A percentile compares a stretch with the other conserved stretches of the same genome.
Evolutionary conservation across 2,797 vertebrate species (phyloP).

Genomic region (Pelochelys cantorii): DNA sequence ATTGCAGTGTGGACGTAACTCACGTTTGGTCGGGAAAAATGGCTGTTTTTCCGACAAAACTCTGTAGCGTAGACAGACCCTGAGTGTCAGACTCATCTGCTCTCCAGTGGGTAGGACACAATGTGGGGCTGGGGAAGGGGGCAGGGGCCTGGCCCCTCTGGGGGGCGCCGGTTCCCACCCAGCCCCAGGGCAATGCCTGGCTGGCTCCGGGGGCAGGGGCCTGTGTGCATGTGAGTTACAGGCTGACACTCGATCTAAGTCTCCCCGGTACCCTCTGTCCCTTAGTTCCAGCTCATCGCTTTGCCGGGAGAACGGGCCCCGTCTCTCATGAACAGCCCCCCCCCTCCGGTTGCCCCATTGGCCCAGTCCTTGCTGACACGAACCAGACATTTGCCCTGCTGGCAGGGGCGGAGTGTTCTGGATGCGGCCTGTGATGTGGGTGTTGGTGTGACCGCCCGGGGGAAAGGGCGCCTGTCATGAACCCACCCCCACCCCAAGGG

Average conservation of each 20-base stretch:
- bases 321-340: not conserved
- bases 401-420: not conserved
- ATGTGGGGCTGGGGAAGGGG: no score
- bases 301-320: not conserved
- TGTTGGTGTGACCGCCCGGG: not conserved
- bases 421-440: not conserved
- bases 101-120: not conserved
- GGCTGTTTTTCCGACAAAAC: no score
- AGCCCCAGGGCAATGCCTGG: not conserved
- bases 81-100: not conserved
- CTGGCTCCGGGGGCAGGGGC: not conserved
- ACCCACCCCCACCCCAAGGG: no score
- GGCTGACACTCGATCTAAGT: not conserved
- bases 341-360: no score
- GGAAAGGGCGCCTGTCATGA: not conserved
- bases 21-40: no score
- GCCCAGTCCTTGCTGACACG: no score
- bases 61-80: no score
- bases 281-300: not conserved
- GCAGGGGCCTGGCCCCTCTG: not conserved
- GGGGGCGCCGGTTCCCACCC: not conserved
- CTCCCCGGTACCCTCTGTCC: no score
- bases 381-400: not conserved
- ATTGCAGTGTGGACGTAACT: no score
- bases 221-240: not conserved